A percentile compares a stretch with the other conserved stretches of the same genome.
phyloP scores from a whole-genome alignment of 2,113 vertebrate species.

The Terrapene triunguis region DNA sequence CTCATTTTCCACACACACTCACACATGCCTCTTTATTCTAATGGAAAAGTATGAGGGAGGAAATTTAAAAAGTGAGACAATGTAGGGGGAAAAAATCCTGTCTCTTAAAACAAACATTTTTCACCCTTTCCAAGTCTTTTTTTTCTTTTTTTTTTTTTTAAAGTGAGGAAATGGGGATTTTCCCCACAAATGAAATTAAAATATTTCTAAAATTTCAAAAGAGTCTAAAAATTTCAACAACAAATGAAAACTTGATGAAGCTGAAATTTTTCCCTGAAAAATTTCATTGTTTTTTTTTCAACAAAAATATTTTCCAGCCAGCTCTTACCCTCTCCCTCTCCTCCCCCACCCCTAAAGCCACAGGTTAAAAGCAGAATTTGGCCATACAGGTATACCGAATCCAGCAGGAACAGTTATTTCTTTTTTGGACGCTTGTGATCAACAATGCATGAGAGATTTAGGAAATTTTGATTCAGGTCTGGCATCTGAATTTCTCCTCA shows the following conservation, averaged over 20 bases:
- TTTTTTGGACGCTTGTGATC: not conserved
- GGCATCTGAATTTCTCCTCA: conserved; percentile 13
- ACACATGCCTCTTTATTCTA: conserved; percentile 1
- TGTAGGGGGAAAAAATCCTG: too few relatives aligned
- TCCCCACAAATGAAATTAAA: too few relatives aligned
- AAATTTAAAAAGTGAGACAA: not conserved
- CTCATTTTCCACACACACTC: too few relatives aligned
- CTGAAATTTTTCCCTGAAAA: too few relatives aligned
- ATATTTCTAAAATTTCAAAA: too few relatives aligned
- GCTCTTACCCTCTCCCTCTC: not conserved
- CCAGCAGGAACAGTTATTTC: not conserved
- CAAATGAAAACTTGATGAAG: too few relatives aligned
- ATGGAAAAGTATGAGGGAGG: not conserved
- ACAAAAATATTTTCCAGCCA: not conserved
- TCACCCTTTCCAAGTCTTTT: too few relatives aligned
- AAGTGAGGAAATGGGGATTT: too few relatives aligned
- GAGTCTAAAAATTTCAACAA: too few relatives aligned
- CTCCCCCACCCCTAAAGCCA: not conserved
- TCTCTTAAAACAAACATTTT: too few relatives aligned
- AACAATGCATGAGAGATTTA: not conserved
- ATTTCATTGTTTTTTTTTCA: not conserved
- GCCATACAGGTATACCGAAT: not conserved
- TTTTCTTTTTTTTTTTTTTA: too few relatives aligned
- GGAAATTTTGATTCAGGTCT: conserved; percentile 46
- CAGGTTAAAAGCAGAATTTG: not conserved